Conservation (phyloP, 2,113 vertebrate species). For the Opisthocomus hoazin region DNA sequence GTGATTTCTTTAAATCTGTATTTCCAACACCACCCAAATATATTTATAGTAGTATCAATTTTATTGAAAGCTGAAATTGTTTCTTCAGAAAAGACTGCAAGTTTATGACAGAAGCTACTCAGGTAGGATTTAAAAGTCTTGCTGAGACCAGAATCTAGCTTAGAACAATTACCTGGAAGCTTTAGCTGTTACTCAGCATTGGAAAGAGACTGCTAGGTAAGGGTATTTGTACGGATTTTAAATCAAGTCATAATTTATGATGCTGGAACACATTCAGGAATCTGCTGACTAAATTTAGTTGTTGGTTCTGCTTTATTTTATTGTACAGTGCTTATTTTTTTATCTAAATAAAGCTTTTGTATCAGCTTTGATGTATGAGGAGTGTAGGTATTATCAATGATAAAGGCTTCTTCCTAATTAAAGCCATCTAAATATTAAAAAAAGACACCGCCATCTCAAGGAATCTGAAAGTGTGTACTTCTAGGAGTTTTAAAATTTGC, state of each 20-base stretch:
- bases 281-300: neutral
- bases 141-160: neutral
- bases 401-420: neutral
- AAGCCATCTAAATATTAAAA: neutral
- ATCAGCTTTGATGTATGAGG: neutral
- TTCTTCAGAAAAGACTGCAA: neutral
- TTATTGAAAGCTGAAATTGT: neutral
- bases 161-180: neutral
- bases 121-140: neutral
- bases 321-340: neutral
- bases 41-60: neutral
- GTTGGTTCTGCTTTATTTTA: neutral
- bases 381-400: neutral
- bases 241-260: neutral
- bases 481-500: neutral
- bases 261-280: neutral
- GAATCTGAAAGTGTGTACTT: neutral
- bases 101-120: neutral
- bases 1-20: neutral
- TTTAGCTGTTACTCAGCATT: neutral
- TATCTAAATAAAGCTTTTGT: neutral
- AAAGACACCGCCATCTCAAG: neutral
- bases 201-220: neutral
- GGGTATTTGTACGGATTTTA: neutral
- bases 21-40: neutral